Base-by-base conservation (phyloP, 2,797 vertebrate genomes). In the Rhynchotus rufescens region DNA sequence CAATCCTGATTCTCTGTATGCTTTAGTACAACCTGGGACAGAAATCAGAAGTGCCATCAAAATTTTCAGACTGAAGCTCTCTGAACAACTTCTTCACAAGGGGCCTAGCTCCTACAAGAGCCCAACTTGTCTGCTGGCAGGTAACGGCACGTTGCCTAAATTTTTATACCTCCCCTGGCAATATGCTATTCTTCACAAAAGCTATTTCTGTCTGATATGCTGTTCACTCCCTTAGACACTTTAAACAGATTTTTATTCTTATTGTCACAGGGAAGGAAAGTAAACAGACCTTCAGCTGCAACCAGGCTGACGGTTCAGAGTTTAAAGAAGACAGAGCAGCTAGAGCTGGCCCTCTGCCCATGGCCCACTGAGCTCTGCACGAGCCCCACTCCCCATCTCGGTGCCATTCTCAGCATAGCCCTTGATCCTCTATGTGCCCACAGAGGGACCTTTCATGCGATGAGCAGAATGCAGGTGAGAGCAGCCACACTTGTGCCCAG, bases 371-470 rank as follows among this genome's bases (percentile, higher is more conserved):
- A 72, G 62, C 54, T 92, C 76, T 86, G 77, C 88, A 92, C 88
- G 74, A 86, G 40, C 77, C 80, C 47, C 52, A 65, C 54, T 65
- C 90, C 90, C 94, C 82, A 86, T 95, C 86, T 80, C 44, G 60
- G 3, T 32, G 49, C 67, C 60, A 36, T 61, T 76, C 79, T 86
- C 62, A 15, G 28, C 32, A 5, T 3, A 42, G 23, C 21, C 72
- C 75, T 92, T 92, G 65, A 94, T 89, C 83, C 72, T 79, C 14
- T 49, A 77, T 59, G 91, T 67, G 12, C 78, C 78, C 77, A 64
- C 38, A 49, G 25, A 87, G 80, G 69, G 62, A 89, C 28, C 86
- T 95, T 95, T 96, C 68, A 91, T 96, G 86, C 86, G 51, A 30
- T 80, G 71, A 66, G 61, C 51, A 72, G 73, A 78, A 74, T 47